Evolutionary conservation across 2,113 vertebrate species (phyloP).

Genomic region (Siniperca chuatsi): DNA sequence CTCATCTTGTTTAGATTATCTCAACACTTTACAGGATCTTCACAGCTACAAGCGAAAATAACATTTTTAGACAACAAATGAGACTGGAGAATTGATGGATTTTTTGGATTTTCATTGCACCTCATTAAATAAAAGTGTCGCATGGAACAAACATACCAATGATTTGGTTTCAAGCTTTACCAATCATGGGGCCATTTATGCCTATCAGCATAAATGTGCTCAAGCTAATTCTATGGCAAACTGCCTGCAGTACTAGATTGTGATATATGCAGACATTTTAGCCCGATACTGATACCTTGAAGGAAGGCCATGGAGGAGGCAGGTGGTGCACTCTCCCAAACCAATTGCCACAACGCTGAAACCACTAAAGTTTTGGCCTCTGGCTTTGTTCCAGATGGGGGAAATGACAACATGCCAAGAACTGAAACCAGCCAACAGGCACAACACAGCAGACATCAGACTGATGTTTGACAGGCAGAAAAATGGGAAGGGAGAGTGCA

Average conservation of each 20-base stretch:
- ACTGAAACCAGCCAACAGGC: neutral
- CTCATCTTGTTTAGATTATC: neutral
- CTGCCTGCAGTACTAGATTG: neutral
- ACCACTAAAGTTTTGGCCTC: constrained; percentile 26
- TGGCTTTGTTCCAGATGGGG: constrained; percentile 33
- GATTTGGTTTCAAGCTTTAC: neutral
- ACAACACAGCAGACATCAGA: neutral
- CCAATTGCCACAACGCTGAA: constrained; percentile 16
- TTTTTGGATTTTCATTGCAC: neutral
- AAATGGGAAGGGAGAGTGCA: neutral
- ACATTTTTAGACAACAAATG: neutral
- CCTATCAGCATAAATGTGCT: too few species aligned
- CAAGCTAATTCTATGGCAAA: too few species aligned
- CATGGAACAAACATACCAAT: neutral
- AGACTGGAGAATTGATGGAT: neutral
- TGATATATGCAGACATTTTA: neutral
- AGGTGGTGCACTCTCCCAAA: constrained; percentile 16
- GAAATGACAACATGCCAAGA: constrained; percentile 5
- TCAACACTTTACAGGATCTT: neutral
- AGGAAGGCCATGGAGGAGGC: constrained; percentile 1
- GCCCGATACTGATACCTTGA: neutral
- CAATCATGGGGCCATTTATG: neutral
- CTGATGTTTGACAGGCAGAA: neutral
- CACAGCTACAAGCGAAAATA: neutral
- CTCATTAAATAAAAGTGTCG: neutral